phyloP scores from a whole-genome alignment of 2,888 invertebrate genomes.

The Acanthosepion pharaonis region DNA sequence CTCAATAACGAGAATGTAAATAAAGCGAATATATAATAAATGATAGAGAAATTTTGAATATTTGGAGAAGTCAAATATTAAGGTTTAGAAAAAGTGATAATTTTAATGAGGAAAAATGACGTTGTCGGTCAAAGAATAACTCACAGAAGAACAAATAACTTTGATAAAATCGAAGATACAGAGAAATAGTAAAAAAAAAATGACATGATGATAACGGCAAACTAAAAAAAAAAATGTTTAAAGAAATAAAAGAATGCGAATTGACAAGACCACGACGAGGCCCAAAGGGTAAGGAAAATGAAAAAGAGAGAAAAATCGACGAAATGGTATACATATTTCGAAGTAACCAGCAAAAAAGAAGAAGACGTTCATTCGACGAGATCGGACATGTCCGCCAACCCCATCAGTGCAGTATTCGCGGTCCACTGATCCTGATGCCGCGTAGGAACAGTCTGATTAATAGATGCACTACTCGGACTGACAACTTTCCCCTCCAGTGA shows the following conservation, averaged over 20 bases:
- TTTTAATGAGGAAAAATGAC: too few relatives aligned
- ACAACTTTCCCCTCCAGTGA: not conserved
- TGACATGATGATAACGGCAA: not conserved
- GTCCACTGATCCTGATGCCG: not conserved
- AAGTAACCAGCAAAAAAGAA: too few relatives aligned
- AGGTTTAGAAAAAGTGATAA: too few relatives aligned
- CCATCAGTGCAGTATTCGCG: not conserved
- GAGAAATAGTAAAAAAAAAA: too few relatives aligned
- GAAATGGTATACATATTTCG: not conserved
- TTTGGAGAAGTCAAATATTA: too few relatives aligned
- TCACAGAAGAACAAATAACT: too few relatives aligned
- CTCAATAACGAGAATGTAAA: too few relatives aligned
- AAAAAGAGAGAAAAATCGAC: not conserved
- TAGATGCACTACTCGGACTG: not conserved
- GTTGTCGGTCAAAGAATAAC: too few relatives aligned
- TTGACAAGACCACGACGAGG: too few relatives aligned
- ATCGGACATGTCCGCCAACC: not conserved
- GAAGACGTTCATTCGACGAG: not conserved
- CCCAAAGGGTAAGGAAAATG: not conserved
- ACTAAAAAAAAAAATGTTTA: not conserved
- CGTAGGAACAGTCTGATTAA: not conserved
- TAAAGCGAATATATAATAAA: too few relatives aligned
- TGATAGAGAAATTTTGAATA: too few relatives aligned
- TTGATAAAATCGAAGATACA: too few relatives aligned
- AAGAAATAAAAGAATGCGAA: not conserved